phyloP scores from a whole-genome alignment of 2,113 vertebrate genomes.

The Pedetes capensis region DNA sequence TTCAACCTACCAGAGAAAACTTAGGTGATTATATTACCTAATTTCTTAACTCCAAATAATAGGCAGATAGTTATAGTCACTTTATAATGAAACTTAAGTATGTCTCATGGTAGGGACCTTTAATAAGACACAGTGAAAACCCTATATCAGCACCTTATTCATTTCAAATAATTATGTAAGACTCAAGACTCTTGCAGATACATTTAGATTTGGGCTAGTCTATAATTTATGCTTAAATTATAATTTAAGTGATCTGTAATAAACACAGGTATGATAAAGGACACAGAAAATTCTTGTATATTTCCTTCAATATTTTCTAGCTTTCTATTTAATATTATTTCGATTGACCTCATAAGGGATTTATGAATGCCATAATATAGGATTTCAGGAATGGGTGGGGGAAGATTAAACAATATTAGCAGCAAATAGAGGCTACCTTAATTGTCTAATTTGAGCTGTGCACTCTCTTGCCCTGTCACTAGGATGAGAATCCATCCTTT shows the following conservation, averaged over 20 bases:
- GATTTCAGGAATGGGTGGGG: neutral
- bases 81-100: neutral
- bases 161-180: neutral
- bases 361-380: neutral
- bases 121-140: neutral
- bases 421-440: neutral
- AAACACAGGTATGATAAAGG: neutral
- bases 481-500: neutral
- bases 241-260: neutral
- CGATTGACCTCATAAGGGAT: neutral
- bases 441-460: neutral
- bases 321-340: neutral
- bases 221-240: neutral
- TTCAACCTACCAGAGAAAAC: neutral
- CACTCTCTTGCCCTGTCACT: neutral
- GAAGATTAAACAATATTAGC: neutral
- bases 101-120: accelerated
- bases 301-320: neutral
- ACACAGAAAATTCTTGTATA: neutral
- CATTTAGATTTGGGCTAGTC: neutral
- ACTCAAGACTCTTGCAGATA: neutral
- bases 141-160: neutral
- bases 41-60: neutral
- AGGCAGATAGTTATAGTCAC: neutral
- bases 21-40: neutral